A percentile compares a stretch with the other conserved stretches of the same genome.
These are phyloP conservation scores for Drosophila oshimai DNA, from an alignment of 1,140 invertebrate genomes.

Conservation along the genomic window DNA sequence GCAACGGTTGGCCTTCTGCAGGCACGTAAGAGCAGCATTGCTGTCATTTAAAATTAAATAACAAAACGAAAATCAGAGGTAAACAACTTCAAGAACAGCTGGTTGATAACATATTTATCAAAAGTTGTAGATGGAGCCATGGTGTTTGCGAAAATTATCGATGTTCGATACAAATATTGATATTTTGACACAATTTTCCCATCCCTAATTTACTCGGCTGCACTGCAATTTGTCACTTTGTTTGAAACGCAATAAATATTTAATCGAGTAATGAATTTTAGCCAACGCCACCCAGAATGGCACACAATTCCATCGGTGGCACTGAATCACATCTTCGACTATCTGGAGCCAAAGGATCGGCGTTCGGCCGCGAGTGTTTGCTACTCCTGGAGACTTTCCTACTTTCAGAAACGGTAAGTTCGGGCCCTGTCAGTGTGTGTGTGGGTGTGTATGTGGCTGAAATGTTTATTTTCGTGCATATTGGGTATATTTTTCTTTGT, in stretches of 20 bases:
- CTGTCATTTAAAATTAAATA: slow-evolving; percentile 9
- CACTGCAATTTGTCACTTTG: slow-evolving; percentile 40
- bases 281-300: slow-evolving; percentile 72
- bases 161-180: background rate
- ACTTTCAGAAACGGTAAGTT: slow-evolving; percentile 81
- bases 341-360: slow-evolving; percentile 58
- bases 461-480: slow-evolving; percentile 19
- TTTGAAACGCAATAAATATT: slow-evolving; percentile 42
- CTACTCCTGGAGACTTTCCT: slow-evolving; percentile 69
- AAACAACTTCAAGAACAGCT: slow-evolving; percentile 26
- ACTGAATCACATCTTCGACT: slow-evolving; percentile 73
- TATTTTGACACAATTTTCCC: background rate
- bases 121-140: too few relatives aligned
- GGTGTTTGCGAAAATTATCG: too few relatives aligned
- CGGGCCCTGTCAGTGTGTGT: background rate
- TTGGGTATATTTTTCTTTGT: slow-evolving; percentile 14
- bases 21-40: slow-evolving; percentile 22
- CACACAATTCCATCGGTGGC: slow-evolving; percentile 70
- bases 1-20: slow-evolving; percentile 6
- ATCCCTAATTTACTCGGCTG: slow-evolving; percentile 8
- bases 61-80: background rate
- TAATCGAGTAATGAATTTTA: slow-evolving; percentile 64
- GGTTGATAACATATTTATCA: background rate
- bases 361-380: slow-evolving; percentile 67
- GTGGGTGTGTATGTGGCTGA: slow-evolving; percentile 3